Base-by-base conservation (phyloP, 2,113 vertebrate genomes). In the Okapia johnstoni region DNA sequence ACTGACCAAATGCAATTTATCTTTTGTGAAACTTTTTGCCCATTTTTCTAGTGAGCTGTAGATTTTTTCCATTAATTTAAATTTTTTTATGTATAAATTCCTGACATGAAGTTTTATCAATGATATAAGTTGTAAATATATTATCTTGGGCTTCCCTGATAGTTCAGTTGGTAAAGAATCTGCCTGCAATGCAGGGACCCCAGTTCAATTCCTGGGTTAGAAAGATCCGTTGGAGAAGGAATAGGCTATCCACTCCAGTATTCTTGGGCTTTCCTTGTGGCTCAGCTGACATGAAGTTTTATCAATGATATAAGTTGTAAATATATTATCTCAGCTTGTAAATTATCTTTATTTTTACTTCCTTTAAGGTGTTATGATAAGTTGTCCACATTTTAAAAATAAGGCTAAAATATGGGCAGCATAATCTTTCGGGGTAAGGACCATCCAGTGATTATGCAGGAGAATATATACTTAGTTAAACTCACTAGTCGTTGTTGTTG, bases 31-130 rank as follows among this genome's bases (percentile, higher is more conserved):
- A 84, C 5, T 70, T 12, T 46, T 30, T n/a, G 48, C 30, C 10
- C 50, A 26, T 54, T 76, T 97, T 60, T 96, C 40, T 83, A 55
- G 14, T 93, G 4, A 58, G 6, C 6, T 43, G 10, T 14, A 85
- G 11, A 50, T 50, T 70, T 43, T 70, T 90, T 66, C 21, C 57
- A 77, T 33, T 96, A 87, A 83, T 7, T 57, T 90, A 76, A 87
- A 94, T 0, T 23, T 17, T 17, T 77, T 80, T 40, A n/a, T n/a
- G 54, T 83, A 26, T 57, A 55, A 57, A 66, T 40, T 63, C 30
- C 36, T 85, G 21, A 70, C 2, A 40, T 81, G 90, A 90, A 61
- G 14, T 8, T 83, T 60, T 57, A 4, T 79, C 61, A 84, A 12
- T 30, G 50, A 50, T 93, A 21, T 84, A 66, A 58, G 61, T 79